Conservation (phyloP, 2,888 invertebrate genomes). For the Dolichopus griseipennis region DNA sequence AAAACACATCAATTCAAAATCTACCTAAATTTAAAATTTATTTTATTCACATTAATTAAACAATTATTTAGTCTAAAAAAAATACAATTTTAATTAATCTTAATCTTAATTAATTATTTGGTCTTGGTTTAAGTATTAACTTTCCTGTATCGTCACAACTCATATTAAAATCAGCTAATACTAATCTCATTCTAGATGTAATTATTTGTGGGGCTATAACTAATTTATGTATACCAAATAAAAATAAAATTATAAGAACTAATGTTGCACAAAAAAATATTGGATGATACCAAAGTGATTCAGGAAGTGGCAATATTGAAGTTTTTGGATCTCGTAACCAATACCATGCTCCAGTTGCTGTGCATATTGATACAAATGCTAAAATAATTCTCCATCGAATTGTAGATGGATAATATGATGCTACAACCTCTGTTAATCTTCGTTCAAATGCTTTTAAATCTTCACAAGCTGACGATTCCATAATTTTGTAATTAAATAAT, state of each 20-base stretch:
- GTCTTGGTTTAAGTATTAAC: slow-evolving; percentile 84
- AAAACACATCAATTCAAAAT: no score
- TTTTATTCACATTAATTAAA: no score
- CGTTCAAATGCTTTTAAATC: slow-evolving; percentile 98
- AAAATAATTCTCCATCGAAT: slow-evolving; percentile 88
- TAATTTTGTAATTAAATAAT: slow-evolving; percentile 17
- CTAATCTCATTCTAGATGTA: slow-evolving; percentile 80
- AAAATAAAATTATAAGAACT: slow-evolving; percentile 72
- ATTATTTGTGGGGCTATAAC: slow-evolving; percentile 96
- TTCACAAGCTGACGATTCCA: slow-evolving; percentile 88
- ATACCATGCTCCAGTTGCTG: slow-evolving; percentile 90
- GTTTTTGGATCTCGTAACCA: slow-evolving; percentile 94
- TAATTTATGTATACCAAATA: slow-evolving; percentile 88
- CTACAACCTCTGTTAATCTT: slow-evolving; percentile 92
- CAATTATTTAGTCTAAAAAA: no score
- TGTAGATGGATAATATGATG: slow-evolving; percentile 89
- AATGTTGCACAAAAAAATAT: slow-evolving; percentile 86
- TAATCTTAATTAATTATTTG: slow-evolving; percentile 43
- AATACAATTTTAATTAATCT: neutral
- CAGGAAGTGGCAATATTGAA: slow-evolving; percentile 79
- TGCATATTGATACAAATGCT: slow-evolving; percentile 65
- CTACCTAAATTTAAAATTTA: no score
- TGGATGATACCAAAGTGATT: slow-evolving; percentile 88
- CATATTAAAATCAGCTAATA: slow-evolving; percentile 94
- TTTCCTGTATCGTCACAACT: slow-evolving; percentile 96